These are phyloP conservation scores for Glyptemys insculpta DNA, from an alignment of 2,797 vertebrate genomes.

Conservation along the genomic window DNA sequence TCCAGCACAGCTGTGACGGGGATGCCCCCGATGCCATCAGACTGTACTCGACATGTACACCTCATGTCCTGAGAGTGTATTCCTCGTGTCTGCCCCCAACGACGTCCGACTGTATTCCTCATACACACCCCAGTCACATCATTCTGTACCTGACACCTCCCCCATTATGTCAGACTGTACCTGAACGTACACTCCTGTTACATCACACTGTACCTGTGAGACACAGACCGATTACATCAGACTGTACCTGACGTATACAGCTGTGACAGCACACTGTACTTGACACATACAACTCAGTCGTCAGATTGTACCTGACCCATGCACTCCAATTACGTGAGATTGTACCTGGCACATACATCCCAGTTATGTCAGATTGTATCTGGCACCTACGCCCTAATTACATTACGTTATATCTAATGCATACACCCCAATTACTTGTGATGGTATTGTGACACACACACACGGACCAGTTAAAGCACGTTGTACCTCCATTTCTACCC, in stretches of 20 bases:
- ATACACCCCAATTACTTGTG: background rate
- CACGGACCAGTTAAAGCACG: background rate
- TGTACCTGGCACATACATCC: too few species aligned
- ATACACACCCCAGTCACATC: background rate
- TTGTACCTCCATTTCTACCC: background rate
- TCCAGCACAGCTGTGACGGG: background rate
- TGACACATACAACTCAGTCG: background rate
- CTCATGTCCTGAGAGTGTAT: background rate
- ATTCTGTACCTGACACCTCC: background rate
- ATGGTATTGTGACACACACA: background rate
- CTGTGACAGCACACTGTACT: background rate
- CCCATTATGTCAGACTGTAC: background rate
- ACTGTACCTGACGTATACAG: background rate
- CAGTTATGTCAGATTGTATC: background rate
- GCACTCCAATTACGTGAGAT: background rate
- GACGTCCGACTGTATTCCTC: background rate
- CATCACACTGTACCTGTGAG: background rate
- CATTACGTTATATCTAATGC: background rate
- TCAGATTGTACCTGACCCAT: background rate
- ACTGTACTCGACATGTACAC: background rate
- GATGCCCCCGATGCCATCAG: background rate
- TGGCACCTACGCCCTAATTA: background rate
- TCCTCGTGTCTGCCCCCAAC: background rate
- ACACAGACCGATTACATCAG: background rate
- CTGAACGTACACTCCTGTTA: background rate